Conservation (phyloP, 2,797 vertebrate species). For the Molossus molossus region DNA sequence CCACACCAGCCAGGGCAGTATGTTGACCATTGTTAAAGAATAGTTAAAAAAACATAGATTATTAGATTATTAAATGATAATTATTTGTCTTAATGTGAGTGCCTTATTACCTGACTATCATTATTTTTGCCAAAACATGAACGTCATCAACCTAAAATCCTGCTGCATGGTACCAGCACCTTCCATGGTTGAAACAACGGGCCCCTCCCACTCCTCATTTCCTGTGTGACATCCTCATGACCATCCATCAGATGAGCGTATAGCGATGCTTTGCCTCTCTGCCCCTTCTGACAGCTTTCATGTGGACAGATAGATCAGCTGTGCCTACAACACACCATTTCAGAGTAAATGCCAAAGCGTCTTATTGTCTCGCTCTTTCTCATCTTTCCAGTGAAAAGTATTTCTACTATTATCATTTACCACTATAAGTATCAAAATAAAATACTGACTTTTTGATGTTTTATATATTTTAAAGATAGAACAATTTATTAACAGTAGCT, state of each 20-base stretch:
- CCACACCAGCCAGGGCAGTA: neutral
- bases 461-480: slow-evolving; percentile 26
- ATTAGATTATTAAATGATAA: neutral
- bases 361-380: neutral
- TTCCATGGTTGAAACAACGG: neutral
- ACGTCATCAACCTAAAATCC: neutral
- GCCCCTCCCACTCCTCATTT: neutral
- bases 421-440: neutral
- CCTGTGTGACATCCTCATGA: neutral
- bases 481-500: neutral
- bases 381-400: neutral
- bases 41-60: neutral
- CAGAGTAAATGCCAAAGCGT: neutral
- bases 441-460: neutral
- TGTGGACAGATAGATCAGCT: neutral
- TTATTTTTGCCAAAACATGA: slow-evolving; percentile 20
- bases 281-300: neutral
- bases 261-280: neutral
- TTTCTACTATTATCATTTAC: slow-evolving; percentile 4
- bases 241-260: fast-evolving
- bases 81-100: neutral
- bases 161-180: neutral
- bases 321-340: neutral
- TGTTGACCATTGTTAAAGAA: neutral
- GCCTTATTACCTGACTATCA: neutral